Evolutionary conservation across 1,140 invertebrate species (phyloP).

Genomic region (Brachionus angularis): DNA sequence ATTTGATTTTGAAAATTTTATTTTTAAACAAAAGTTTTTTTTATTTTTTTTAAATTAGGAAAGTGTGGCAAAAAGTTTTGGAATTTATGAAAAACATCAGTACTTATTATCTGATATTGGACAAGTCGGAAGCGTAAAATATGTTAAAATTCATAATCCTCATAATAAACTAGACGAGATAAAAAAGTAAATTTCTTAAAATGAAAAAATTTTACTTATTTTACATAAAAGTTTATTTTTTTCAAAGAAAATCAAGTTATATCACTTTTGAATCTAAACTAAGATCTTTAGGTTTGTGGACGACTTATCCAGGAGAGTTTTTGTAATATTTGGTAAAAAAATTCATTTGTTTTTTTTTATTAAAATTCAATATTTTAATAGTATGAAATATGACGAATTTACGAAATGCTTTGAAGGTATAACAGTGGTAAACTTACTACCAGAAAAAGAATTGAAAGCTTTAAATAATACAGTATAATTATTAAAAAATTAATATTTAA

Average conservation of each 20-base stretch:
- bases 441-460: slow-evolving; percentile 14
- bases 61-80: not conserved
- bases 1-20: not conserved
- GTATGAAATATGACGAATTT: slow-evolving; percentile 35
- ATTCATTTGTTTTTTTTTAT: not conserved
- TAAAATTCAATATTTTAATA: not conserved
- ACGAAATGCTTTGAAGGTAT: slow-evolving; percentile 26
- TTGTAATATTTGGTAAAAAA: slow-evolving; percentile 4
- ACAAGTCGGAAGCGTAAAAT: not conserved
- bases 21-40: not conserved
- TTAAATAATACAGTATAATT: not conserved
- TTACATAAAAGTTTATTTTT: not conserved
- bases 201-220: not conserved
- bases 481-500: not conserved
- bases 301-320: slow-evolving; percentile 39
- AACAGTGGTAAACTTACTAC: slow-evolving; percentile 20
- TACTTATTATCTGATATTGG: slow-evolving; percentile 22
- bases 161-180: slow-evolving; percentile 33
- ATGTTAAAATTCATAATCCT: slow-evolving; percentile 29
- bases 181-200: slow-evolving; percentile 16
- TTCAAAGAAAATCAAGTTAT: not conserved
- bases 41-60: slow-evolving; percentile 4
- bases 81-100: slow-evolving; percentile 16
- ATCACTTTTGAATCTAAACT: not conserved
- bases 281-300: slow-evolving; percentile 16